These are phyloP conservation scores for Rhagium mordax DNA, from an alignment of 2,888 invertebrate species.

Conservation along the genomic window DNA sequence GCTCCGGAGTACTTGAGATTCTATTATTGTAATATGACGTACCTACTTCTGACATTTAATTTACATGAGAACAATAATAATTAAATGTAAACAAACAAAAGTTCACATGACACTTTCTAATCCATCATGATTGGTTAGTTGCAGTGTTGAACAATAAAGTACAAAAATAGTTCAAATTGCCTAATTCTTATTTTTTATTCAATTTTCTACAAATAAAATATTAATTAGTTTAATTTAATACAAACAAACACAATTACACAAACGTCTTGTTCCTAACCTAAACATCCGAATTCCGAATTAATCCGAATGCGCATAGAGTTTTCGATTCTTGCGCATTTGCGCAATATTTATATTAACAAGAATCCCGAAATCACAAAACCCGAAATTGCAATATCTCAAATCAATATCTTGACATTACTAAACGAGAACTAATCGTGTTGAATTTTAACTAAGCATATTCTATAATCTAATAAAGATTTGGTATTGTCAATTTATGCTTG, in stretches of 20 bases:
- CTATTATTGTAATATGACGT: slow-evolving; percentile 47
- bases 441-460: no score
- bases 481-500: no score
- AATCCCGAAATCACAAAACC: neutral
- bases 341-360: neutral
- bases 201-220: neutral
- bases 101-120: slow-evolving; percentile 17
- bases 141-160: neutral
- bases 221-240: neutral
- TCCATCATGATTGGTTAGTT: neutral
- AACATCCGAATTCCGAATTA: neutral
- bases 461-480: no score
- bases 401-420: neutral
- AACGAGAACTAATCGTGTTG: no score
- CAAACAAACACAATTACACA: neutral
- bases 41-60: slow-evolving; percentile 30
- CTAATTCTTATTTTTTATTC: neutral
- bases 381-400: neutral
- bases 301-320: neutral
- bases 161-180: neutral
- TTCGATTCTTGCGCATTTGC: neutral
- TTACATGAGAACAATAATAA: slow-evolving; percentile 35
- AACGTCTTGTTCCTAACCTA: slow-evolving; percentile 1
- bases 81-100: slow-evolving; percentile 21
- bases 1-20: slow-evolving; percentile 30